Base-by-base conservation (phyloP, 2,888 invertebrate species). In the Xanthia togata region DNA sequence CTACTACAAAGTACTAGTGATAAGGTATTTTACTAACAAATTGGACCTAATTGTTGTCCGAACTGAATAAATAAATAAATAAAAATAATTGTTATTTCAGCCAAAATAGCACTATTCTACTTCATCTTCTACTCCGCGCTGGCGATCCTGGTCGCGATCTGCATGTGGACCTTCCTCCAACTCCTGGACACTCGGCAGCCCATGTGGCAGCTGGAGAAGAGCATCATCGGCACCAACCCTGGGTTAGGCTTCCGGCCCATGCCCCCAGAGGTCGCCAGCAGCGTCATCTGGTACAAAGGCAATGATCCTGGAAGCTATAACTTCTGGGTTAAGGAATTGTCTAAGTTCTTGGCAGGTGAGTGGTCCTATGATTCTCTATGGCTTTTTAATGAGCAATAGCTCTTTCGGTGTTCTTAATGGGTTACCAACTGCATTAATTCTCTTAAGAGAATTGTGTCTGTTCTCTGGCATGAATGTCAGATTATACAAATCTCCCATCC, bases 171-270 rank as follows among this genome's bases (percentile, higher is more conserved):
- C 79, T 99, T 99, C 97, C 98, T 98, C 88, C 98, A 98, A 94
- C 99, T 99, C 1, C 95, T 99, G 90, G 98, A 99, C 94, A 97
- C 98, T n/a, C 97, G 98, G 88, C 97, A 98, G 92, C 99, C 99
- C 14, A 98, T 98, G 94, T 99, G 99, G 98, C 98, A 98, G 92
- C 97, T 99, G 81, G 98, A 98, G 53, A 94, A 97, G 77, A 99
- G 99, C 80, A 97, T 99, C 89, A 99, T 99, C 90, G 99, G 99
- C 90, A 98, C 98, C 88, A 99, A 99, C 97, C 99, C 99, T 86
- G 99, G 99, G 72, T 97, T 99, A 75, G 99, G 99, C 82, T 99
- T 99, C 96, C 97, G 99, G 85, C 99, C 99, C 12, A 97, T 98
- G 97, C 99, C 99, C 12, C 98, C 98, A 63, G 97, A 97, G 75